A percentile compares a stretch with the other conserved stretches of the same genome.
phyloP scores from a whole-genome alignment of 2,113 vertebrate species.

The Pygoscelis antarcticus region DNA sequence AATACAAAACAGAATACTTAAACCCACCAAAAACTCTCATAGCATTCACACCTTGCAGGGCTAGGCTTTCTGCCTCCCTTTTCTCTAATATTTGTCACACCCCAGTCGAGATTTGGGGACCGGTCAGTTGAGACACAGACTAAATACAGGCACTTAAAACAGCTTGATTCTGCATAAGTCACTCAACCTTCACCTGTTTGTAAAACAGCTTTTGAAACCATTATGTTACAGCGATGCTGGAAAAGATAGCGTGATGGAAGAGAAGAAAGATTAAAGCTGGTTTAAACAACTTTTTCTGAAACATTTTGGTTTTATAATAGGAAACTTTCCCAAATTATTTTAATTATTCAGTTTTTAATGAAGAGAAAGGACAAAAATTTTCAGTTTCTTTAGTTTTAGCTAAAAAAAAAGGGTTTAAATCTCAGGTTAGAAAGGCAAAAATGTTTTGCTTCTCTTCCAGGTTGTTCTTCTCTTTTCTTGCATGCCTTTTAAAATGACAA shows the following conservation, averaged over 20 bases:
- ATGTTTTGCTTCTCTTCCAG: not conserved
- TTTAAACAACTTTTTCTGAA: not conserved
- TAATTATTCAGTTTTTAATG: not conserved
- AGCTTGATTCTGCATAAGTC: rapidly evolving
- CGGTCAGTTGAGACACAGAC: rapidly evolving
- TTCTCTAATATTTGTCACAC: too few relatives aligned
- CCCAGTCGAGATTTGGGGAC: rapidly evolving
- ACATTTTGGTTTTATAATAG: rapidly evolving
- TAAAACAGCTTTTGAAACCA: not conserved
- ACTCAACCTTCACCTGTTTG: not conserved
- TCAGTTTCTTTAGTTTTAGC: not conserved
- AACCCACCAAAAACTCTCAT: rapidly evolving
- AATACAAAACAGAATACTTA: not conserved
- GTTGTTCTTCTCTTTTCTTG: not conserved
- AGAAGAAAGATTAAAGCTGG: not conserved
- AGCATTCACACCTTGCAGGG: not conserved
- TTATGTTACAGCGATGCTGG: rapidly evolving
- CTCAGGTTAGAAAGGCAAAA: not conserved
- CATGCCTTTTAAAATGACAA: not conserved
- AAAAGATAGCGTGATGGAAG: rapidly evolving
- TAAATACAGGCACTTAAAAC: not conserved
- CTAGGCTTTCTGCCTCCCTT: not conserved
- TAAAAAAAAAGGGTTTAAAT: not conserved
- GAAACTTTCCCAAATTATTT: not conserved
- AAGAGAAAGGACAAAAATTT: not conserved